Base-by-base conservation (phyloP, 2,888 invertebrate species). In the Apodemia hepburni region DNA sequence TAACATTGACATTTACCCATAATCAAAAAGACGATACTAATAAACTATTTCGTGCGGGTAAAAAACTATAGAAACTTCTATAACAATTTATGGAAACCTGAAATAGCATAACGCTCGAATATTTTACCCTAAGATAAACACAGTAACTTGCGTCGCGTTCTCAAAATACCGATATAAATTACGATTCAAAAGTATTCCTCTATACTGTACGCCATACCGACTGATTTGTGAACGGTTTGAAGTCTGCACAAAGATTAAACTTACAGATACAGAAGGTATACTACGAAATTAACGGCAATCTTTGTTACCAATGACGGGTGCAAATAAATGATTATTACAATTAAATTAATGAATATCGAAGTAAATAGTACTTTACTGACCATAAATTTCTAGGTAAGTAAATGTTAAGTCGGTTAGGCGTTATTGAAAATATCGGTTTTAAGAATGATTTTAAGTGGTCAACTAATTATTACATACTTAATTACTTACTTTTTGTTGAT, bases 171-270 rank as follows among this genome's bases (percentile, higher is more conserved):
- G 75, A 76, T 79, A 85, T 85, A 86, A 87, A 87, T 86, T 85
- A 80, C 80, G 35, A 58, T 76, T 69, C 75, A 77, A 75, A 80
- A 82, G 82, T 70, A 84, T 82, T 85, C 82, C 83, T 85, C 85
- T 87, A 82, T 85, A 74, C 74, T 82, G 83, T 86, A 83, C 80
- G 68, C 78, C 71, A 72, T 73, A 78, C 79, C 80, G 83, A 87
- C 86, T 87, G 88, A 89, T 88, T 88, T 89, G 88, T 89, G 85
- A 83, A 84, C 82, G 74, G 75, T 75, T 74, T 73, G 72, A 68
- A 73, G 75, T 70, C 70, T 71, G 68, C 18, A 17, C 71, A 73
- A 58, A 76, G 77, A 78, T 71, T 18, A 60, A 45, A 17, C 18
- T 45, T 29, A 29, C 22, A 66, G 61, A 65, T 51, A 18, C 4